Percentiles rank a stretch among this genome's conserved stretches.
These are phyloP conservation scores for Mellilla xanthometata DNA, from an alignment of 2,888 invertebrate species.

Conservation along the genomic window DNA sequence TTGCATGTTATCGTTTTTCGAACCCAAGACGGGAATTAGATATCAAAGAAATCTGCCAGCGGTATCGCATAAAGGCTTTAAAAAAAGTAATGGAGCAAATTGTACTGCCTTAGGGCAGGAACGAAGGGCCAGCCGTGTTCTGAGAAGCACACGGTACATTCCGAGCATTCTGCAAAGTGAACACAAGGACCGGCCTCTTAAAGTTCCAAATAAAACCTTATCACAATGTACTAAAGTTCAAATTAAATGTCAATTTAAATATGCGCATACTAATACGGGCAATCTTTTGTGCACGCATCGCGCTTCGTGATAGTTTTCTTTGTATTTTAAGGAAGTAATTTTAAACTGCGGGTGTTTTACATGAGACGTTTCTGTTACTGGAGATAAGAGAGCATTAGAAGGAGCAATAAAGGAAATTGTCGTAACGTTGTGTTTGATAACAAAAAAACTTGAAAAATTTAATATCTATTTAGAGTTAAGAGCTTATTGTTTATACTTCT, in stretches of 20 bases:
- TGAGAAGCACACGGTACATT: conserved; percentile 54
- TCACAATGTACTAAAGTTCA: conserved; percentile 1
- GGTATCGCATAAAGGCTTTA: conserved; percentile 36
- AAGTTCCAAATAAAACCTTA: conserved; percentile 20
- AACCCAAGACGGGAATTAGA: conserved; percentile 24
- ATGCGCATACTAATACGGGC: conserved; percentile 7
- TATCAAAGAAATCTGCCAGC: conserved; percentile 35
- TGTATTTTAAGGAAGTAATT: conserved; percentile 49
- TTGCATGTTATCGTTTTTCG: conserved; percentile 4
- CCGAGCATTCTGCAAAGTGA: conserved; percentile 47
- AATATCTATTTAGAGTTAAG: no score
- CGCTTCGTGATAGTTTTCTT: conserved; percentile 48
- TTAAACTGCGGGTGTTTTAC: conserved; percentile 34
- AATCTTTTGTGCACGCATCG: conserved; percentile 33
- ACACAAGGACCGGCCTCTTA: conserved; percentile 29
- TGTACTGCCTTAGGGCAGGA: conserved; percentile 43
- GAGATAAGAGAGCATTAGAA: conserved; percentile 18
- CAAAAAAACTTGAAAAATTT: no score
- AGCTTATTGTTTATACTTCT: no score
- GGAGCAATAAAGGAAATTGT: conserved; percentile 8
- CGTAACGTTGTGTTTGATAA: neutral
- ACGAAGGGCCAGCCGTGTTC: conserved; percentile 48
- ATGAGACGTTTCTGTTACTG: conserved; percentile 15
- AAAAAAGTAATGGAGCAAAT: conserved; percentile 53
- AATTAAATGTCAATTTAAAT: neutral